Evolutionary conservation across 92 coral and sea anemone species (phyloP).

Genomic region (Anthopleura xanthogrammica): DNA sequence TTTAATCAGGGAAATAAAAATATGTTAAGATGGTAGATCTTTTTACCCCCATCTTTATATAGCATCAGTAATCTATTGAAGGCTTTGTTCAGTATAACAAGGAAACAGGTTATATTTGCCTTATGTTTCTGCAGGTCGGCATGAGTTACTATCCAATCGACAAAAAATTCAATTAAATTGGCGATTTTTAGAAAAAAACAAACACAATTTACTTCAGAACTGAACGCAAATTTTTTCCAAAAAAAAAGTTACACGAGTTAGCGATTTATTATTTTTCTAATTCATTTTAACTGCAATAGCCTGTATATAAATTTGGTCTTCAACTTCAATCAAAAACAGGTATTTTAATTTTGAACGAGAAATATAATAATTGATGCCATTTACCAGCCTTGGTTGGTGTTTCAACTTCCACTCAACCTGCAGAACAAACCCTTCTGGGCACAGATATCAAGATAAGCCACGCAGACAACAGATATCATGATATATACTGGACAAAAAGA

Average conservation of each 20-base stretch:
- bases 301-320: not conserved
- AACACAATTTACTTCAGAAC: too few species aligned
- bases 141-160: not conserved
- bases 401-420: not conserved
- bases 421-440: not conserved
- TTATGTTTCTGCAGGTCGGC: not conserved
- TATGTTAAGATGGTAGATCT: not conserved
- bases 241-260: too few species aligned
- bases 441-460: not conserved
- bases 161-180: too few species aligned
- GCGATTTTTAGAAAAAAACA: too few species aligned
- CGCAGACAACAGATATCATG: not conserved
- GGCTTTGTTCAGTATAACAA: not conserved
- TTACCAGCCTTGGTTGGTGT: too few species aligned
- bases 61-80: not conserved
- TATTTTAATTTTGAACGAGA: not conserved
- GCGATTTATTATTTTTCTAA: too few species aligned
- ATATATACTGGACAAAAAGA: not conserved
- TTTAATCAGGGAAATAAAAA: not conserved
- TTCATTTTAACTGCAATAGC: not conserved
- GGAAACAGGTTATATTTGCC: not conserved
- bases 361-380: too few species aligned
- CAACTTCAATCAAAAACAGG: not conserved
- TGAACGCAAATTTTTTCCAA: too few species aligned
- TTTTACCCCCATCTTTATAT: not conserved